Base-by-base conservation (phyloP, 2,113 vertebrate genomes). In the Tachycineta bicolor region DNA sequence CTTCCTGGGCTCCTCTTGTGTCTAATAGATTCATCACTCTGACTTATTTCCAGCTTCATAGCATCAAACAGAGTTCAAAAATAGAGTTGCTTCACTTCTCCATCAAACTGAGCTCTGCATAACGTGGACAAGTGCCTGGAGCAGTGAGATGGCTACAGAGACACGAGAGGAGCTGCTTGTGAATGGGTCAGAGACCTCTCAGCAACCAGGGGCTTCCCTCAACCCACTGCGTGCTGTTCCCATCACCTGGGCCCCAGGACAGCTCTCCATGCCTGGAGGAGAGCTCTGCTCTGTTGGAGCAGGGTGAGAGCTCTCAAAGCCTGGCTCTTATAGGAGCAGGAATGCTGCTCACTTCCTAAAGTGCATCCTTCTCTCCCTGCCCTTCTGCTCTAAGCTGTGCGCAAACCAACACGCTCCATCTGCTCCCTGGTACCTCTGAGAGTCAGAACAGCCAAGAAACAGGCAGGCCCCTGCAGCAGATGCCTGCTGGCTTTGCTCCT, bases 171-270 rank as follows among this genome's bases (percentile, higher is more conserved):
- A 50, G 39, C 43, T 78, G 19, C 34, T 10, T 12, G 29, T 62
- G 56, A 63, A 4, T 39, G 73, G 67, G 41, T 13, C 70, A 55
- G 56, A 4, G 18, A 60, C n/a, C 24, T 59, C 44, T 59, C 62
- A 64, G 56, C 31, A 43, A 12, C 17, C 29, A 41, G 19, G 2
- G 24, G 12, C 29, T 83, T 78, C 77, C 37, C 46, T 37, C 20
- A 65, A 43, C 11, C 41, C 63, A 29, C 10, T 14, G 31, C 0
- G 2, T 18, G 71, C 17, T 2, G 2, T 9, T 39, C 9, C 12
- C 81, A 63, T 53, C 5, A 0, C 43, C 43, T 18, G 7, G 7
- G 24, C 37, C 18, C 29, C 26, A 52, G 77, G 37, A 77, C 63
- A 60, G 1, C 2, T 4, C 16, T 8, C 90, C 18, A 5, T 0